A percentile compares a stretch with the other conserved stretches of the same genome.
phyloP scores from a whole-genome alignment of 2,888 invertebrate species.

The Theretra japonica region DNA sequence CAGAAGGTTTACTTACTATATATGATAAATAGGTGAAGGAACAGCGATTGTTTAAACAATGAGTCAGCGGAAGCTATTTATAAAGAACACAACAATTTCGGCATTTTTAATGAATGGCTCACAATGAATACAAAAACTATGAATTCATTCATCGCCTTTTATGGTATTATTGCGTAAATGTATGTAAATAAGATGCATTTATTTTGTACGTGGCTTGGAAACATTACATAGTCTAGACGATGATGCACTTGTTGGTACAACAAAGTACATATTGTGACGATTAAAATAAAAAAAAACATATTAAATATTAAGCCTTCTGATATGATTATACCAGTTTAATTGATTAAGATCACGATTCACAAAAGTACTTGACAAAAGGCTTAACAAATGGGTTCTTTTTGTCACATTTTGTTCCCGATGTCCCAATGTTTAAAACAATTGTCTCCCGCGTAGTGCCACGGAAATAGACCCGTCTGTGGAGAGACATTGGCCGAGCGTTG shows the following conservation, averaged over 20 bases:
- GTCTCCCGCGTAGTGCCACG: conserved; percentile 27
- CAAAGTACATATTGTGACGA: too few species aligned
- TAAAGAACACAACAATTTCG: conserved; percentile 25
- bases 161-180: conserved; percentile 3
- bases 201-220: background rate
- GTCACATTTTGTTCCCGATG: too few species aligned
- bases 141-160: conserved; percentile 15
- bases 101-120: conserved; percentile 10
- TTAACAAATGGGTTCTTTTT: too few species aligned
- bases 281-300: too few species aligned
- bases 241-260: background rate
- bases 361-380: too few species aligned
- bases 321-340: too few species aligned
- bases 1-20: too few species aligned
- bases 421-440: conserved; percentile 38
- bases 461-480: conserved; percentile 36
- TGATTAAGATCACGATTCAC: too few species aligned
- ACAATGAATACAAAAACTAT: background rate
- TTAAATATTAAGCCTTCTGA: too few species aligned
- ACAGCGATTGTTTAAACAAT: conserved; percentile 3
- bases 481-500: conserved; percentile 31
- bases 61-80: conserved; percentile 27
- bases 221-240: background rate
- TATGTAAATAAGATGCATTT: background rate
- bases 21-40: too few species aligned